Percentiles rank a stretch among this genome's conserved stretches.
Conservation (phyloP, 1,140 invertebrate genomes). For the Anastrepha obliqua region DNA sequence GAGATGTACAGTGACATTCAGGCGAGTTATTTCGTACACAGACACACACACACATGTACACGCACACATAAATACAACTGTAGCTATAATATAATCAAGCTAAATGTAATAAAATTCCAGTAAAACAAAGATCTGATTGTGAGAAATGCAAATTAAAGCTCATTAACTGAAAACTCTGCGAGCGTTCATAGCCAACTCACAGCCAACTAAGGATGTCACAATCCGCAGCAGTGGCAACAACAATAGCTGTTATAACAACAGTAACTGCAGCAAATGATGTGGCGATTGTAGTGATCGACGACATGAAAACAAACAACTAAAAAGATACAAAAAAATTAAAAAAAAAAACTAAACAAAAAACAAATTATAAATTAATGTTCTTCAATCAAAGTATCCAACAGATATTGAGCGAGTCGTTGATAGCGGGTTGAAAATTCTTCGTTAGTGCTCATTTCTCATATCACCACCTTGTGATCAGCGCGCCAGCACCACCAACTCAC, state of each 20-base stretch:
- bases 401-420: not conserved
- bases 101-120: conserved; percentile 27
- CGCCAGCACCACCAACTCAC: not conserved
- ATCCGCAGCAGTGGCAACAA: not conserved
- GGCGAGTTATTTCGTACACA: not conserved
- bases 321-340: too few species aligned
- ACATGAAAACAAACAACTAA: not conserved
- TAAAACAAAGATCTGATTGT: conserved; percentile 52
- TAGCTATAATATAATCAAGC: not conserved
- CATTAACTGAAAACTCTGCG: conserved; percentile 64
- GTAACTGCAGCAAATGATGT: conserved; percentile 14
- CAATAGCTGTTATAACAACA: not conserved
- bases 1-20: not conserved
- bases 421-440: not conserved
- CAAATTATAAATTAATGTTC: conserved; percentile 36
- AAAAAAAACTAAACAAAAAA: not conserved
- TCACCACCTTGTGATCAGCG: conserved; percentile 27
- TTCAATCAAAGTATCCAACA: not conserved
- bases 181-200: not conserved
- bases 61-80: not conserved
- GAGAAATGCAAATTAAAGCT: conserved; percentile 72
- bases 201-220: not conserved
- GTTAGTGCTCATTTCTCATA: conserved; percentile 33
- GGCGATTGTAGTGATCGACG: not conserved
- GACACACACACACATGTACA: not conserved